Percentiles rank a stretch among this genome's conserved stretches.
These are phyloP conservation scores for Eilema griseolum DNA, from an alignment of 2,888 invertebrate genomes.

Conservation along the genomic window DNA sequence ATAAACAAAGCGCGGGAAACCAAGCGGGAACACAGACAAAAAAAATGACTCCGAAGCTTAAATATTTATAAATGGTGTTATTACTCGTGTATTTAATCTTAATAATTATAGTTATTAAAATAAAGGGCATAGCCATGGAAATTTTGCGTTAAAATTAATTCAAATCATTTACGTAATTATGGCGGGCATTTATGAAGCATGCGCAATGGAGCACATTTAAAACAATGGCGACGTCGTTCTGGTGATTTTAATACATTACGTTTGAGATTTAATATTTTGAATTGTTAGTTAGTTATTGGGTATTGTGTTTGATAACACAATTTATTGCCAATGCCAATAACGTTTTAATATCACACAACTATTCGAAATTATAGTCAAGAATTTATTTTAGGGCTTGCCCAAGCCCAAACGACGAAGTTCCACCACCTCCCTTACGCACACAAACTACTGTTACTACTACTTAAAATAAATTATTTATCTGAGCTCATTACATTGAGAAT, in stretches of 20 bases:
- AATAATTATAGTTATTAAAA: constrained; percentile 17
- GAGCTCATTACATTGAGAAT: no score
- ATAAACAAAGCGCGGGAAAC: neutral
- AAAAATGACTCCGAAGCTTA: neutral
- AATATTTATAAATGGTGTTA: constrained; percentile 14
- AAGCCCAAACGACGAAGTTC: no score
- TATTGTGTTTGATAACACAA: neutral
- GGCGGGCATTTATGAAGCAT: constrained; percentile 8
- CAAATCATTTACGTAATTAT: constrained; percentile 20
- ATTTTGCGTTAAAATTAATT: constrained; percentile 20
- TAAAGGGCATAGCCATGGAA: constrained; percentile 6
- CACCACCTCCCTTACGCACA: no score
- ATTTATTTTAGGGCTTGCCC: no score
- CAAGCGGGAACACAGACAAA: neutral
- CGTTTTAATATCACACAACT: neutral
- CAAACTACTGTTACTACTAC: no score
- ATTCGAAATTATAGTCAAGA: neutral
- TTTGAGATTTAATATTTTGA: constrained; percentile 20
- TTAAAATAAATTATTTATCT: no score
- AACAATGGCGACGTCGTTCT: constrained; percentile 30
- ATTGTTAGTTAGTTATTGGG: neutral
- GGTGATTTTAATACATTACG: constrained; percentile 14
- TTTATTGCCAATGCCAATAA: neutral
- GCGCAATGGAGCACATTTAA: constrained; percentile 12
- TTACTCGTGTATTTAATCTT: constrained; percentile 26